A percentile compares a stretch with the other conserved stretches of the same genome.
These are phyloP conservation scores for Rhynchotus rufescens DNA, from an alignment of 2,797 vertebrate species.

Conservation along the genomic window DNA sequence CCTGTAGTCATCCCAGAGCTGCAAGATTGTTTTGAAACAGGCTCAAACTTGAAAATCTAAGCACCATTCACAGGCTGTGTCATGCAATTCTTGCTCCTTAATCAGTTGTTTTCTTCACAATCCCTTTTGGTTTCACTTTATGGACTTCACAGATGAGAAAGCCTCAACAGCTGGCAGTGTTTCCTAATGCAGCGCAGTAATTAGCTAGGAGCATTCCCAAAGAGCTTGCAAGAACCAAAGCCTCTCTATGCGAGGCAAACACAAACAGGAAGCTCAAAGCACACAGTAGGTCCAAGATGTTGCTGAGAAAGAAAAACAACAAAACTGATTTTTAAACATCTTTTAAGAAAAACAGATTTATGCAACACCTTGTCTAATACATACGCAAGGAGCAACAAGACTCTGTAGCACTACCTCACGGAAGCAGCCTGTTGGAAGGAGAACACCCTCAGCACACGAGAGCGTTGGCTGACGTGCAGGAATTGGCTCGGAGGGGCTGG, in stretches of 20 bases:
- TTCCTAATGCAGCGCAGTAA: not conserved
- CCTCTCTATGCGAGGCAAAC: not conserved
- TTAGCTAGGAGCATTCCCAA: not conserved
- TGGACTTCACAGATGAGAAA: not conserved
- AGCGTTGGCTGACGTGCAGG: not conserved
- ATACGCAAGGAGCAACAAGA: not conserved
- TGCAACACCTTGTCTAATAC: not conserved
- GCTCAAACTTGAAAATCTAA: not conserved
- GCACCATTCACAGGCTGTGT: not conserved
- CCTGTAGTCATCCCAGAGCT: not conserved
- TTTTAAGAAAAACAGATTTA: not conserved
- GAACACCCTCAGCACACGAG: not conserved
- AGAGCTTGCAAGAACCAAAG: not conserved
- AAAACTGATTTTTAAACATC: not conserved
- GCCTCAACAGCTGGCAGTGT: not conserved
- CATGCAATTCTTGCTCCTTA: not conserved
- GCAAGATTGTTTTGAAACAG: not conserved
- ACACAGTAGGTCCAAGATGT: not conserved
- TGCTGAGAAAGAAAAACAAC: not conserved
- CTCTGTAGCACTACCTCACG: not conserved
- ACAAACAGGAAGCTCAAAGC: not conserved
- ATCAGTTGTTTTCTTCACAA: not conserved
- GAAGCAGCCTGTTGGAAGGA: not conserved
- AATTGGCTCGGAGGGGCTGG: not conserved
- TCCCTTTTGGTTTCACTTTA: not conserved